A percentile compares a stretch with the other conserved stretches of the same genome.
phyloP scores from a whole-genome alignment of 2,797 vertebrate species.

The Aulostomus chinensis region DNA sequence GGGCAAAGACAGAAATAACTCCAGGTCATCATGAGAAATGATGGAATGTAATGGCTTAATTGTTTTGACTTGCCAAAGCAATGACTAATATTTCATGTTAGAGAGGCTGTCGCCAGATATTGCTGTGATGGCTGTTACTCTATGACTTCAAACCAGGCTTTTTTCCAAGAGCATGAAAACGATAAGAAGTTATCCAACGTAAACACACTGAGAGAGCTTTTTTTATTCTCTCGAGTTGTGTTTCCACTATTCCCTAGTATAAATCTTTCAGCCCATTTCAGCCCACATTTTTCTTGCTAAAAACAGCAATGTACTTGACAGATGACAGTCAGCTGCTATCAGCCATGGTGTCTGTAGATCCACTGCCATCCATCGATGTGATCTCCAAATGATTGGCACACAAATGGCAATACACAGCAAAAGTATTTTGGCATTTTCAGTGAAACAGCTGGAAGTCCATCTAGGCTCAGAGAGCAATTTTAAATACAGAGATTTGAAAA shows the following conservation, averaged over 20 bases:
- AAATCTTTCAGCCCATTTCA: too few species aligned
- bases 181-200: slow-evolving; percentile 5
- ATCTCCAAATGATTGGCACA: slow-evolving; percentile 13
- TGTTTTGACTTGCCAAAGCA: slow-evolving; percentile 30
- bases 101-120: too few species aligned
- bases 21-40: slow-evolving; percentile 23
- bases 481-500: slow-evolving; percentile 23
- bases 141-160: too few species aligned
- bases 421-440: slow-evolving; percentile 17
- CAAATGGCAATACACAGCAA: slow-evolving; percentile 22
- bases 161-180: too few species aligned
- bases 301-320: slow-evolving; percentile 29
- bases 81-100: slow-evolving; percentile 25
- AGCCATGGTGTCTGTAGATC: not conserved
- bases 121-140: too few species aligned
- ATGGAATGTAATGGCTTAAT: slow-evolving; percentile 24
- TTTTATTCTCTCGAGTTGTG: too few species aligned
- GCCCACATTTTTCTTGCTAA: slow-evolving; percentile 10
- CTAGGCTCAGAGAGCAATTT: slow-evolving; percentile 28
- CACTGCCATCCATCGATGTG: slow-evolving; percentile 15
- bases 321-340: slow-evolving; percentile 19
- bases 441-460: slow-evolving; percentile 25
- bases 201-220: not conserved
- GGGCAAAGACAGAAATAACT: slow-evolving; percentile 42
- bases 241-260: too few species aligned